Evolutionary conservation across 2,888 invertebrate genomes (phyloP).

Genomic region (Dioctria rufipes): DNA sequence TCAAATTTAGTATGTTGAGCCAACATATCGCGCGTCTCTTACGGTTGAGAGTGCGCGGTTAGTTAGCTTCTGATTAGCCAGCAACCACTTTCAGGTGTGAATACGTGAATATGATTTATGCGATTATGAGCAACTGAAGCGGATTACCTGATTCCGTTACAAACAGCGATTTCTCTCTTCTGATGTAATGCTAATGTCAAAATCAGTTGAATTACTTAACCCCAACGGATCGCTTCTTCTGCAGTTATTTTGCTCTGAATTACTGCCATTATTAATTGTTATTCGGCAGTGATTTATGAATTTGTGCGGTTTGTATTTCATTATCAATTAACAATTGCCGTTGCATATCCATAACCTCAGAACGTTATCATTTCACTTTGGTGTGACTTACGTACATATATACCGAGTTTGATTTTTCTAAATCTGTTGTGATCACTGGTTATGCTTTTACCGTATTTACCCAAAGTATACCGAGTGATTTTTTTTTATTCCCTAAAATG

Average conservation of each 20-base stretch:
- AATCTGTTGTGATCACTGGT: too few species aligned
- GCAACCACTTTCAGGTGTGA: slow-evolving; percentile 32
- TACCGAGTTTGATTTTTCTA: too few species aligned
- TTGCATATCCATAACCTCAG: too few species aligned
- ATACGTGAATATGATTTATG: slow-evolving; percentile 19
- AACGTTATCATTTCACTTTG: too few species aligned
- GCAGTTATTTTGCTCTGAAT: not conserved
- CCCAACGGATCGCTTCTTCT: not conserved
- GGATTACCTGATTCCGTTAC: not conserved
- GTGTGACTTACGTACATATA: too few species aligned
- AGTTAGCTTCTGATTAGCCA: not conserved
- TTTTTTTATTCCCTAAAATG: too few species aligned
- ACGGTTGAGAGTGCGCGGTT: slow-evolving; percentile 16
- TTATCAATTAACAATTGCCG: too few species aligned
- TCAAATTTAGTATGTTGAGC: not conserved
- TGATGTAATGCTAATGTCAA: slow-evolving; percentile 21
- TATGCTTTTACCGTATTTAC: too few species aligned
- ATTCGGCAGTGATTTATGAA: too few species aligned
- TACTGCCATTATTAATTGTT: not conserved
- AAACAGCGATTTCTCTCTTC: not conserved
- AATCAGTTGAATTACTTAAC: slow-evolving; percentile 8
- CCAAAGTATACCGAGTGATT: too few species aligned
- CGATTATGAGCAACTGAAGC: slow-evolving; percentile 12
- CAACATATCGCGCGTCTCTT: slow-evolving; percentile 15
- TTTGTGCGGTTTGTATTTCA: too few species aligned